These are phyloP conservation scores for Leucophenga varia DNA, from an alignment of 1,140 invertebrate species.

Conservation along the genomic window DNA sequence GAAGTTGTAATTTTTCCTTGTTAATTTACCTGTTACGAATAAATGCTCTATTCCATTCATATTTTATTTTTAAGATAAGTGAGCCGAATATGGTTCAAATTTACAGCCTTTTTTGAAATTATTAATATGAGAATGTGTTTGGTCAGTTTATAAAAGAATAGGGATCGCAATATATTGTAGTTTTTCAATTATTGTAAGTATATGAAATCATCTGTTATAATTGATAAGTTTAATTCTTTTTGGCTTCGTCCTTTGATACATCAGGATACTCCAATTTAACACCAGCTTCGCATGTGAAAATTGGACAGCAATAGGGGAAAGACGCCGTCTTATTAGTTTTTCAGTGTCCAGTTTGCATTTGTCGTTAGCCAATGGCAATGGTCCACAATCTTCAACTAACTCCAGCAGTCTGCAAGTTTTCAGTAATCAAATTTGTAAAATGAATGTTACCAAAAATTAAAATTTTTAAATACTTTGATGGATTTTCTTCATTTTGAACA, in stretches of 20 bases:
- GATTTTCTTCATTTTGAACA: slow-evolving; percentile 72
- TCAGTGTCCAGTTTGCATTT: slow-evolving; percentile 83
- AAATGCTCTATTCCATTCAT: no score
- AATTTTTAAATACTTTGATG: slow-evolving; percentile 54
- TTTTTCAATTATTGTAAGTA: no score
- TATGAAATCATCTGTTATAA: no score
- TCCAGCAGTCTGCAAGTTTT: slow-evolving; percentile 70
- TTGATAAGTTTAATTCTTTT: slow-evolving; percentile 45
- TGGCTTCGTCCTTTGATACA: slow-evolving; percentile 64
- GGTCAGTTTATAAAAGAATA: no score
- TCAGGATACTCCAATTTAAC: slow-evolving; percentile 83
- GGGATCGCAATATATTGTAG: no score
- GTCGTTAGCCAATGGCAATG: slow-evolving; percentile 78
- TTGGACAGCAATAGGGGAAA: slow-evolving; percentile 83
- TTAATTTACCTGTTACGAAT: no score
- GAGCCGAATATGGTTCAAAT: no score
- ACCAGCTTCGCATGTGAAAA: slow-evolving; percentile 81
- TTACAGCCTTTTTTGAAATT: no score
- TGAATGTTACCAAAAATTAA: not conserved
- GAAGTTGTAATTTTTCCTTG: no score
- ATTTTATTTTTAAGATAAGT: no score
- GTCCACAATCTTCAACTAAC: slow-evolving; percentile 84
- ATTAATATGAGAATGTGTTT: no score
- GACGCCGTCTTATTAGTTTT: slow-evolving; percentile 82
- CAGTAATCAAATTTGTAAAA: slow-evolving; percentile 1